Evolutionary conservation across 2,797 vertebrate genomes (phyloP).

Genomic region (Oophaga sylvatica): DNA sequence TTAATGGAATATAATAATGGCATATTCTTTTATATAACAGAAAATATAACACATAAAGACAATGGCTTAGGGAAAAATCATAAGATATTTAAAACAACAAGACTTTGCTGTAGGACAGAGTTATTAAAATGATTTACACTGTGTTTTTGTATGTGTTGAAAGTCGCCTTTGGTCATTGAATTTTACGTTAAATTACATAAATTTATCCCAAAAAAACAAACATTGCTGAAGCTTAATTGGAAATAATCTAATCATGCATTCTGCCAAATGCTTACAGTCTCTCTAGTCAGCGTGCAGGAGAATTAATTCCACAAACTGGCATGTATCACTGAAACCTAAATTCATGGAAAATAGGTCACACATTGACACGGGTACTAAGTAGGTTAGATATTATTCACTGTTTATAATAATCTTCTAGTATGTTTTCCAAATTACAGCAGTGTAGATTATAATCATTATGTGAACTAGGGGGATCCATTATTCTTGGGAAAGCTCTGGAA

Average conservation of each 20-base stretch:
- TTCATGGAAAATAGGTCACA: constrained; percentile 50
- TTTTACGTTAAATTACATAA: constrained; percentile 22
- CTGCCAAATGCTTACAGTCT: constrained; percentile 25
- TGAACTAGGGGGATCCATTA: too few species aligned
- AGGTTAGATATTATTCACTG: constrained; percentile 49
- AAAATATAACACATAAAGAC: constrained; percentile 19
- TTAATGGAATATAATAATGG: neutral
- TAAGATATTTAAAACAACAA: constrained; percentile 43
- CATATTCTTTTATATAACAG: neutral
- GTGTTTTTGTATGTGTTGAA: constrained; percentile 49
- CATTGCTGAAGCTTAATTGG: constrained; percentile 28
- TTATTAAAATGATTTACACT: constrained; percentile 7
- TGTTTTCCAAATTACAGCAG: constrained; percentile 27
- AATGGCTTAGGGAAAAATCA: constrained; percentile 42
- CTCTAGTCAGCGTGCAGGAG: constrained; percentile 32
- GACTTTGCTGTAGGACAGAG: constrained; percentile 39
- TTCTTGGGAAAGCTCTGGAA: neutral
- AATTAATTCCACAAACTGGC: constrained; percentile 52
- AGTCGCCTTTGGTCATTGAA: constrained; percentile 25
- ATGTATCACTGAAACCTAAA: constrained; percentile 39
- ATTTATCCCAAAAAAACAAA: constrained; percentile 32
- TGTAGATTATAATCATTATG: constrained; percentile 1
- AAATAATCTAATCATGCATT: constrained; percentile 36
- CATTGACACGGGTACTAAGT: constrained; percentile 43
- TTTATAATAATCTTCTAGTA: constrained; percentile 35